Evolutionary conservation across 2,113 vertebrate species (phyloP), one percentile per base, ranked within the genome.

Genomic region (Gallinago paraguaiae): DNA sequence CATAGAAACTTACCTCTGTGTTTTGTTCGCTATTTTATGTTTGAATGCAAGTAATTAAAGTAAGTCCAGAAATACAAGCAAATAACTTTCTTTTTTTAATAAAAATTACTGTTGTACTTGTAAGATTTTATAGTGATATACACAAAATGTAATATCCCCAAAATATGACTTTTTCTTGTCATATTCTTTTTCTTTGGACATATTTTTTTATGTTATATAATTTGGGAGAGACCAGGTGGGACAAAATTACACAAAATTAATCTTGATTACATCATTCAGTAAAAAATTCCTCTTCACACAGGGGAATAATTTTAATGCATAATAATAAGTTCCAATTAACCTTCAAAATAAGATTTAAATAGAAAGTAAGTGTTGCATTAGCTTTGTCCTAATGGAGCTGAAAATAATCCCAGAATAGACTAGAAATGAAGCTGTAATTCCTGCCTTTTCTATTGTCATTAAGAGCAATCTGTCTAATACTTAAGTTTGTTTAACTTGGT

Each of bases 331-430:
- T 90, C 76, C 71, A 92, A 86, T 90, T 95, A 90, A 92, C 41
- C 67, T 92, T 94, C 75, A 94, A 92, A 92, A 83, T 75, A 90
- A 70, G 43, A 81, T 75, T 88, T 78, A 75, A 92, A 77, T 25
- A 94, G 71, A 86, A 93, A 92, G 33, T n/a, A 86, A 82, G 57
- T 14, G n/a, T 65, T 64, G 31, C 60, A 71, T 83, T 88, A 77
- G 7, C 33, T 81, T 83, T 84, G 60, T 77, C 51, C 39, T 83
- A 67, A 67, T 35, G 13, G 60, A 82, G 13, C 43, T 83, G 68
- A 90, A 95, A 94, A 74, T 37, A 90, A 68, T 23, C 60, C 13
- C 82, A 90, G 71, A 88, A 63, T 1, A 23, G n/a, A 67, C 45
- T 35, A 85, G 82, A 90, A 88, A 90, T 37, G 9, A 86, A 92